Evolutionary conservation across 2,888 invertebrate species (phyloP), one percentile per base, ranked within the genome.

Genomic region (Aleiodes alternator): DNA sequence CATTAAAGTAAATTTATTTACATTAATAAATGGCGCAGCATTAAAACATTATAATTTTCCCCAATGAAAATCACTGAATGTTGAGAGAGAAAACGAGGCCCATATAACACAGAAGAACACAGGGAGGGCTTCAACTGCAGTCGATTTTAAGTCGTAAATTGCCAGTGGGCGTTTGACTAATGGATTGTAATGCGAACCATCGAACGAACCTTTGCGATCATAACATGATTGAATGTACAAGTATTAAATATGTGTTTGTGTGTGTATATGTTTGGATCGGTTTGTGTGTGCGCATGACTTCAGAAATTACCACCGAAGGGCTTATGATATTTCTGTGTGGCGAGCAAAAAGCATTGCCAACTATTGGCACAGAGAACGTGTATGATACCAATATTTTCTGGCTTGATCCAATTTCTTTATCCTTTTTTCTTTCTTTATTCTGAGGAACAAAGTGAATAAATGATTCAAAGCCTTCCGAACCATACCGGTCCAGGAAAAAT

Each of bases 91-190:
- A 29, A 55, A 53, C 69, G 69, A 76, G 71, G 69, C 69, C 56
- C 73, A 69, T 75, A 73, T 73, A 70, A 71, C 64, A 48, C 51
- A 70, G 71, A 64, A 53, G 43, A 43, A 43, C 38, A 48, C 38
- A 48, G 64, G 53, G 14, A 29, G 72, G 57, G 72, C 43, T 59
- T 51, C 53, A 77, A 69, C 61, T 64, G 50, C 59, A 75, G 72
- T 70, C 81, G 81, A 84, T 83, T 80, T 34, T 68, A 77, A 80
- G 78, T 80, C 75, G 79, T 82, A 82, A 85, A 85, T 85, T 84
- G 84, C 82, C 80, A 79, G 85, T 85, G 82, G 84, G 84, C 84
- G 85, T 82, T 80, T 78, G 79, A 77, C 82, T 85, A 82, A 85
- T 85, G 83, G 84, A 81, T 85, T 80, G 81, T 82, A 85, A 85